These are phyloP conservation scores for Calameuta pallipes DNA, from an alignment of 2,888 invertebrate genomes.

Conservation along the genomic window DNA sequence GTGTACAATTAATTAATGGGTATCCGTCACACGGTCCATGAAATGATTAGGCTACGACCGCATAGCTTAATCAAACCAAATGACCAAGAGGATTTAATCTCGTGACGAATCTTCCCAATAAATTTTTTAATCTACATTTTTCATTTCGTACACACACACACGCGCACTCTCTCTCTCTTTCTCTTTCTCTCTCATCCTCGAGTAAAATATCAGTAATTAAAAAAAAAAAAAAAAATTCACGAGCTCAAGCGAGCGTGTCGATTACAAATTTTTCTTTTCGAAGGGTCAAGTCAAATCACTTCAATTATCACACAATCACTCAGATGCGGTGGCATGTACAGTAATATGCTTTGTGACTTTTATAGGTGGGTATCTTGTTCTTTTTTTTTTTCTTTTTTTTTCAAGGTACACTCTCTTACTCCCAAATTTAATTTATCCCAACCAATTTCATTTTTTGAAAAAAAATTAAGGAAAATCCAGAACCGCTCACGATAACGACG, in stretches of 20 bases:
- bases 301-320: conserved; percentile 63
- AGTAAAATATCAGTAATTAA: too few species aligned
- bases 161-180: neutral
- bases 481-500: too few species aligned
- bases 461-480: conserved; percentile 9
- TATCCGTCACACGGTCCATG: conserved; percentile 30
- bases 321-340: conserved; percentile 58
- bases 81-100: conserved; percentile 36
- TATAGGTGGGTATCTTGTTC: conserved; percentile 35
- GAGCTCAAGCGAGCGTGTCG: neutral
- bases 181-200: conserved; percentile 8
- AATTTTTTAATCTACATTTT: too few species aligned
- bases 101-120: neutral
- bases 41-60: conserved; percentile 59
- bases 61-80: conserved; percentile 59
- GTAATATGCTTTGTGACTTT: conserved; percentile 47
- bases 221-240: neutral
- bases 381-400: neutral
- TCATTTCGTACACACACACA: too few species aligned
- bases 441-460: conserved; percentile 12
- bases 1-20: conserved; percentile 7
- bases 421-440: too few species aligned
- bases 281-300: conserved; percentile 62
- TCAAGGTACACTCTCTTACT: neutral
- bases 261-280: conserved; percentile 22